phyloP scores from a whole-genome alignment of 2,888 invertebrate genomes.

The Lasioglossum oenotherae region DNA sequence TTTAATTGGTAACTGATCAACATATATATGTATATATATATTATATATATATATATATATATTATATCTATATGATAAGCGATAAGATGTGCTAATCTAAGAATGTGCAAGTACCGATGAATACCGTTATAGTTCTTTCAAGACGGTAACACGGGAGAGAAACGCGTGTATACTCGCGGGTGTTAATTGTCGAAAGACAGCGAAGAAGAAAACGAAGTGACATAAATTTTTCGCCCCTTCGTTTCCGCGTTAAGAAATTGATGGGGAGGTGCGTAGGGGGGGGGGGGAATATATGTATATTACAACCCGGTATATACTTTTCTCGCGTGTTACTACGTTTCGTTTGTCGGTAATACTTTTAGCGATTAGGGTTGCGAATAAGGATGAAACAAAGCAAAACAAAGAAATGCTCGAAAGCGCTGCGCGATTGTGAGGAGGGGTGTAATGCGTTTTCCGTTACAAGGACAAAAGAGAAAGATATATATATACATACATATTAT shows the following conservation, averaged over 20 bases:
- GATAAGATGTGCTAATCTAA: conserved; percentile 65
- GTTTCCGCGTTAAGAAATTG: conserved; percentile 16
- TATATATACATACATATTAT: conserved; percentile 10
- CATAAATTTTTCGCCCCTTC: neutral
- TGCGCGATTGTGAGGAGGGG: neutral
- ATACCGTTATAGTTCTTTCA: conserved; percentile 46
- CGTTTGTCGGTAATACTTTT: conserved; percentile 41
- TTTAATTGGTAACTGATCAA: conserved; percentile 74
- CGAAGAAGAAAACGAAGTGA: neutral
- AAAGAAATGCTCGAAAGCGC: conserved; percentile 33
- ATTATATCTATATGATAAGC: conserved; percentile 72
- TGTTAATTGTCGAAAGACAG: neutral
- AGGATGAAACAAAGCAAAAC: neutral
- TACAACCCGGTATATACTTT: neutral
- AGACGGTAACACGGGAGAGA: neutral
- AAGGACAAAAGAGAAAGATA: conserved; percentile 10
- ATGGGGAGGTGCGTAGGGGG: too few relatives aligned
- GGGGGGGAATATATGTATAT: neutral
- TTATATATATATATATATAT: conserved; percentile 49
- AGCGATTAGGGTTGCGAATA: conserved; percentile 22
- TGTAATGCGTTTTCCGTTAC: conserved; percentile 43
- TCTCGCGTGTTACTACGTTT: conserved; percentile 33
- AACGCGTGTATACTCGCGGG: neutral
- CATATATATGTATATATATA: conserved; percentile 50
- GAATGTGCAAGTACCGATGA: conserved; percentile 66